These are phyloP conservation scores for Lonchura striata DNA, from an alignment of 2,113 vertebrate species.

Conservation along the genomic window DNA sequence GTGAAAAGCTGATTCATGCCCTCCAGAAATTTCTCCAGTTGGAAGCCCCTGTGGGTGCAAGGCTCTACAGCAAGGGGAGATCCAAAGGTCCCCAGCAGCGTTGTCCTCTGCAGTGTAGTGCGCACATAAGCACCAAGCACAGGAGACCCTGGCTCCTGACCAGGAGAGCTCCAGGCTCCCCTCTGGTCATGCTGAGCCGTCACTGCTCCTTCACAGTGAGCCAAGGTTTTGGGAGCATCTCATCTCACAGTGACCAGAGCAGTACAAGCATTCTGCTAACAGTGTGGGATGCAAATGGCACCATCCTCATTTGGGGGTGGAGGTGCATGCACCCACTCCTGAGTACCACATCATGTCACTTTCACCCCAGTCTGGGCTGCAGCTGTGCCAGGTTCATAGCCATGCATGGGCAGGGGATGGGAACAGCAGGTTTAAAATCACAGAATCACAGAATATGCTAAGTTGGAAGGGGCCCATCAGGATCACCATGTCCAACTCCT, in stretches of 20 bases:
- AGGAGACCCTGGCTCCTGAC: not conserved
- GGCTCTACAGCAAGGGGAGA: not conserved
- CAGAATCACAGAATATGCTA: not conserved
- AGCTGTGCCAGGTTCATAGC: rapidly evolving
- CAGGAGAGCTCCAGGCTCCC: not conserved
- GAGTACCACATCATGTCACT: rapidly evolving
- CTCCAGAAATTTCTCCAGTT: slow-evolving; percentile 67
- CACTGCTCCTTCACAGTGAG: not conserved
- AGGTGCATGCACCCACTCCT: not conserved
- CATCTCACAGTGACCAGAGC: rapidly evolving
- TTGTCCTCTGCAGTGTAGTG: not conserved
- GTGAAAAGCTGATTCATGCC: slow-evolving; percentile 82
- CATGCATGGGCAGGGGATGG: rapidly evolving
- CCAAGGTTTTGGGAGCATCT: not conserved
- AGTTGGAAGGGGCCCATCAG: not conserved
- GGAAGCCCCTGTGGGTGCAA: slow-evolving; percentile 41
- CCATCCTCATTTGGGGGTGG: rapidly evolving
- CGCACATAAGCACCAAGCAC: not conserved
- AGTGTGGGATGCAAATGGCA: not conserved
- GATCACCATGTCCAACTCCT: not conserved
- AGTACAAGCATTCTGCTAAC: not conserved
- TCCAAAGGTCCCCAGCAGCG: not conserved
- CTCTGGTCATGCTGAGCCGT: rapidly evolving
- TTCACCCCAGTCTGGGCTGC: not conserved
- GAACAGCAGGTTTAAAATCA: not conserved